Evolutionary conservation across 2,888 invertebrate species (phyloP), one percentile per base, ranked within the genome.

Genomic region (Zaprionus bogoriensis): DNA sequence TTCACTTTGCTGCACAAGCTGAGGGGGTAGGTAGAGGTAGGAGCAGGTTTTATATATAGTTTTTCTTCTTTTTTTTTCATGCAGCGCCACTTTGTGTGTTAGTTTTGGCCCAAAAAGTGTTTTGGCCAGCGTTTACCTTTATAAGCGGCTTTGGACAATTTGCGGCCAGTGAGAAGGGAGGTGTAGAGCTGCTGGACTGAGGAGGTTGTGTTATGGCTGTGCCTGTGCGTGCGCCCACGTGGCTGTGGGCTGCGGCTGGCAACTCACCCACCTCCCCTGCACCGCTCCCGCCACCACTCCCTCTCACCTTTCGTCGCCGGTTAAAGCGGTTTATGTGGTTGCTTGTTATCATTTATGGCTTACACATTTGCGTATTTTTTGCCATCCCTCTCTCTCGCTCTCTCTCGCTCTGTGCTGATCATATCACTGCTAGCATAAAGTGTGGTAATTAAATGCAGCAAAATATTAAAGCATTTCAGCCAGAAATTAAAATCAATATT

Each of bases 81-180:
- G 41, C 42, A 71, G 67, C 48, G 54, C 59, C 74, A 71, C 66
- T 69, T 82, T 74, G 62, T 84, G 81, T 81, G 75, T 84, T 81
- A 84, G 84, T 81, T 79, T 83, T 79, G 67, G 50, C 62, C 81
- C 78, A 73, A 70, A 76, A 78, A 79, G 78, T 73, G 70, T 84
- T 78, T 71, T 66, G 77, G 66, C 69, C 73, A 75, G 72, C 86
- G 66, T 78, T 86, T 83, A 81, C 82, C 86, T 78, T 82, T 84
- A 84, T 82, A 82, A 82, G 82, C 82, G 81, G 86, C 86, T 82
- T 82, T 84, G 69, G 60, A 67, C 86, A 86, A 82, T 82, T 82
- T 82, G 77, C 54, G 72, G 80, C 53, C 10, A n/a, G 9, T 1
- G 27, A 10, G 4, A 27, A 10, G 14, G 14, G 2, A 14, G 6